These are phyloP conservation scores for Oreochromis spilurus DNA, from an alignment of 2,113 vertebrate species.

Conservation along the genomic window DNA sequence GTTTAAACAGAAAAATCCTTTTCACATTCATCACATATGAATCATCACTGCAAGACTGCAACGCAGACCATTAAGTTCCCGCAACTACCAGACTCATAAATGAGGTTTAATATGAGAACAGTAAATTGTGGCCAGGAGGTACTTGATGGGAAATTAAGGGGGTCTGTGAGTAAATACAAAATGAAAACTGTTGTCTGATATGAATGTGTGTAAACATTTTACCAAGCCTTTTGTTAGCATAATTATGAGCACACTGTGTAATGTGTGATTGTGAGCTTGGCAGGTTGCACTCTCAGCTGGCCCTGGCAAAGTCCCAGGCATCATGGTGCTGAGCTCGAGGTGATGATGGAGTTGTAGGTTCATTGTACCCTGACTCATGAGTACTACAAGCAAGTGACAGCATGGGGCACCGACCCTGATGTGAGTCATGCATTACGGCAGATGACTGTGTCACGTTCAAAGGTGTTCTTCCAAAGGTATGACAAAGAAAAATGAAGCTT, in stretches of 20 bases:
- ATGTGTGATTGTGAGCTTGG: slow-evolving; percentile 2
- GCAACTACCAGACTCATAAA: neutral
- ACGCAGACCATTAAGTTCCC: neutral
- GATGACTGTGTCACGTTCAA: neutral
- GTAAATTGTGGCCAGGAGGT: neutral
- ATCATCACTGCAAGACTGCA: neutral
- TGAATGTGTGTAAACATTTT: neutral
- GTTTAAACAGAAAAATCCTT: neutral
- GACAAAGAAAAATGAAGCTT: neutral
- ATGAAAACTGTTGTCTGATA: neutral
- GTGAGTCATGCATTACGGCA: neutral
- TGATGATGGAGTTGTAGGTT: slow-evolving; percentile 19
- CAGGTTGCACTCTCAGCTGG: slow-evolving; percentile 23
- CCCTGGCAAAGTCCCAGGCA: slow-evolving; percentile 7
- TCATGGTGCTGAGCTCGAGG: neutral
- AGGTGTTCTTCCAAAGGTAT: neutral
- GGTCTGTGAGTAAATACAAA: neutral
- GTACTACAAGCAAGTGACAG: slow-evolving; percentile 7
- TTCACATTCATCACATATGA: neutral
- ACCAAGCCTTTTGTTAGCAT: neutral
- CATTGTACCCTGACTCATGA: slow-evolving; percentile 14
- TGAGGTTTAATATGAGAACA: neutral
- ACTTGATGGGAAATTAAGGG: neutral
- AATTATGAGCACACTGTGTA: slow-evolving; percentile 12
- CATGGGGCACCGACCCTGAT: neutral